Evolutionary conservation across 2,113 vertebrate species (phyloP).

Genomic region (Ceratotherium simum): DNA sequence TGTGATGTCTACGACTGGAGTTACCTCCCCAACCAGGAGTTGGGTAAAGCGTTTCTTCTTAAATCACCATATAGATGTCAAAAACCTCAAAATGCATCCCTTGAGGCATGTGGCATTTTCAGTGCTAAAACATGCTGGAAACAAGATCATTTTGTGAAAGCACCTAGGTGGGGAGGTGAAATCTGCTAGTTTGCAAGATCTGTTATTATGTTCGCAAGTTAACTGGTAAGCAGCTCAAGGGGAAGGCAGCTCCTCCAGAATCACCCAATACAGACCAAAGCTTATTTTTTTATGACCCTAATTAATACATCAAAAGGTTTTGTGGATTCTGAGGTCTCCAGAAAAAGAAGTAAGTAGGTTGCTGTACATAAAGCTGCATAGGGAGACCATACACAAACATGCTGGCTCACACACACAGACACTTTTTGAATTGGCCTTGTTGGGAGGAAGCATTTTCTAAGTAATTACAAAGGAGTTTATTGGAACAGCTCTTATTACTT

Average conservation of each 20-base stretch:
- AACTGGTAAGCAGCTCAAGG: background rate
- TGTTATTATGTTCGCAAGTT: background rate
- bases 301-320: conserved; percentile 11
- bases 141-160: conserved; percentile 18
- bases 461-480: conserved; percentile 13
- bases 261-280: background rate
- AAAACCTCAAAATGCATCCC: background rate
- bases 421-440: background rate
- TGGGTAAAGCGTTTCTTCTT: conserved; percentile 60
- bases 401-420: no score
- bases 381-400: background rate
- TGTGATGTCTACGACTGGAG: background rate
- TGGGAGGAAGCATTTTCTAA: conserved; percentile 14
- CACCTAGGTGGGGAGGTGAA: background rate
- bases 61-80: background rate
- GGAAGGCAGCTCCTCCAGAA: background rate
- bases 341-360: background rate
- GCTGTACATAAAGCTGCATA: background rate
- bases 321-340: background rate
- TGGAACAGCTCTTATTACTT: background rate
- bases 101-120: background rate
- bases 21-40: background rate
- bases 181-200: background rate
- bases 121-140: conserved; percentile 16
- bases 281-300: background rate